Evolutionary conservation across 1,140 invertebrate species (phyloP).

Genomic region (Drosophila baimaii): DNA sequence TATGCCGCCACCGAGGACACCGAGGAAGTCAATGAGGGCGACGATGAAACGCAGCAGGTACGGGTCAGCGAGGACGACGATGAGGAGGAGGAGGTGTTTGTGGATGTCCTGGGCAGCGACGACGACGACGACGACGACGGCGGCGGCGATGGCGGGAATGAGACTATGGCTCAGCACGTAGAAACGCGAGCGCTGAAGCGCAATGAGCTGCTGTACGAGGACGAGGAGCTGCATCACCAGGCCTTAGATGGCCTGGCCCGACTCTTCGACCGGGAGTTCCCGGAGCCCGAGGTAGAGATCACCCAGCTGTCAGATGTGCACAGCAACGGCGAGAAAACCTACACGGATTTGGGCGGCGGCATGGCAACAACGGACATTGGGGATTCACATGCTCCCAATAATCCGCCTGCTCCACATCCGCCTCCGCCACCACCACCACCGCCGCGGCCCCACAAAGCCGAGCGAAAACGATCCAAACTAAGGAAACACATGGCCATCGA

Average conservation of each 20-base stretch:
- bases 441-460: constrained; percentile 60
- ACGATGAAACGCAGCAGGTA: constrained; percentile 39
- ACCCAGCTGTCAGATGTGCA: constrained; percentile 13
- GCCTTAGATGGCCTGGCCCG: constrained; percentile 78
- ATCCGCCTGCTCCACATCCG: neutral
- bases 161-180: neutral
- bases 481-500: constrained; percentile 93
- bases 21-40: constrained; percentile 49
- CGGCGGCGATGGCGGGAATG: neutral
- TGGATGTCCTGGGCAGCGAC: constrained; percentile 50
- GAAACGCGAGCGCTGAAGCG: constrained; percentile 66
- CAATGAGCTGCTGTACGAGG: constrained; percentile 76
- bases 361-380: constrained; percentile 11
- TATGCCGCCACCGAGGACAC: constrained; percentile 56
- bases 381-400: constrained; percentile 26
- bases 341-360: constrained; percentile 85
- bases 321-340: constrained; percentile 84
- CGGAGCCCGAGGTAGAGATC: constrained; percentile 11
- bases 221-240: constrained; percentile 77
- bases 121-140: constrained; percentile 52
- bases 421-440: neutral
- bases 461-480: constrained; percentile 87
- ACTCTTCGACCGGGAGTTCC: constrained; percentile 76
- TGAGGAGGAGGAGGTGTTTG: constrained; percentile 52
- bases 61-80: constrained; percentile 46